These are phyloP conservation scores for Mesocentrotus franciscanus DNA, from an alignment of 53 echinoderm and acorn worm genomes.

Conservation along the genomic window DNA sequence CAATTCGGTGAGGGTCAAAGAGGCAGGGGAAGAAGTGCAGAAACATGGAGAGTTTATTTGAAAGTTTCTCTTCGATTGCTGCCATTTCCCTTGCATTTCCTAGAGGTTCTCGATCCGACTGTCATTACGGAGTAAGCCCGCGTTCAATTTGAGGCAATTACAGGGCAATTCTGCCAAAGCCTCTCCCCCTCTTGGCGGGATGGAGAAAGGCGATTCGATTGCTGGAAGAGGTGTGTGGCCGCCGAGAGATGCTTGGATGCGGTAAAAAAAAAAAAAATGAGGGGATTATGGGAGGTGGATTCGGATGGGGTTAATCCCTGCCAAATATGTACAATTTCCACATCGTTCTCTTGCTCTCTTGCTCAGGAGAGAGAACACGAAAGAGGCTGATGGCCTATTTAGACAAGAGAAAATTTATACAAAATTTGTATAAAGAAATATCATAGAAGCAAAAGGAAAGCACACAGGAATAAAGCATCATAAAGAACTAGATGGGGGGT, in stretches of 20 bases:
- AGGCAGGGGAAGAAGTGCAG: slow-evolving; percentile 35
- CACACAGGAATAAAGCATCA: no score
- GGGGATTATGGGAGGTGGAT: slow-evolving; percentile 45
- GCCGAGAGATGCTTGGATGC: background rate
- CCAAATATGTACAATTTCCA: slow-evolving; percentile 4
- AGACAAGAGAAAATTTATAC: no score
- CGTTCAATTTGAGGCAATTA: slow-evolving; percentile 57
- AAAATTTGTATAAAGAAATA: no score
- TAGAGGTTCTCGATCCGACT: background rate
- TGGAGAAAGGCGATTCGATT: slow-evolving; percentile 18
- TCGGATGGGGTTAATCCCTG: slow-evolving; percentile 41
- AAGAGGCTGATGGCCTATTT: no score
- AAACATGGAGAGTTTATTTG: slow-evolving; percentile 14
- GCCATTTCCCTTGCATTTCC: slow-evolving; percentile 23
- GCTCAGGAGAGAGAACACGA: background rate
- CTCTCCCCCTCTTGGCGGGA: slow-evolving; percentile 23
- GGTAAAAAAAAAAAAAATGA: background rate
- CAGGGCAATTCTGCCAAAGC: slow-evolving; percentile 50
- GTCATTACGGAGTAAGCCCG: slow-evolving; percentile 49
- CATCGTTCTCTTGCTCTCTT: background rate
- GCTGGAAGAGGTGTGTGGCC: slow-evolving; percentile 50
- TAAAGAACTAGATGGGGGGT: no score
- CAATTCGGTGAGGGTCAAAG: slow-evolving; percentile 31
- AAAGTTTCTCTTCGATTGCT: slow-evolving; percentile 39
- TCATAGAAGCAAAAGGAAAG: no score